phyloP scores from a whole-genome alignment of 2,797 vertebrate species.

The Orientallactaga sibirica region DNA sequence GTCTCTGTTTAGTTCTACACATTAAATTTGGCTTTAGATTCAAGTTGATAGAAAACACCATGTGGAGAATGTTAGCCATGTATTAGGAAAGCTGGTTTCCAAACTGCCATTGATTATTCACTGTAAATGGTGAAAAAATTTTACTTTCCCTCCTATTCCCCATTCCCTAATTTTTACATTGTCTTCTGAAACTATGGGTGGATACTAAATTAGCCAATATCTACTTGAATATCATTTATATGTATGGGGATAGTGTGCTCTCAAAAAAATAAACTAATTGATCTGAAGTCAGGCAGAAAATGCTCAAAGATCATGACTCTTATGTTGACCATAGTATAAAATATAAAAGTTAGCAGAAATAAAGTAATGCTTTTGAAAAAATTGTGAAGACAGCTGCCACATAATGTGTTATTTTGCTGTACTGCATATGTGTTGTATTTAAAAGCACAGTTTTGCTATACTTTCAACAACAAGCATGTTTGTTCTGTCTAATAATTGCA shows the following conservation, averaged over 20 bases:
- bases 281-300: not conserved
- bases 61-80: no score
- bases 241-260: not conserved
- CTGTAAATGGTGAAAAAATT: not conserved
- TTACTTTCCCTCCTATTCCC: not conserved
- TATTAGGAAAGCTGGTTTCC: not conserved
- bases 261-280: not conserved
- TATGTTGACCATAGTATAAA: not conserved
- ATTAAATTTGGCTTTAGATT: not conserved
- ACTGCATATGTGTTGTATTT: not conserved
- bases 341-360: not conserved
- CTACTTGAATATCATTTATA: not conserved
- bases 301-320: not conserved
- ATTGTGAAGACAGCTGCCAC: not conserved
- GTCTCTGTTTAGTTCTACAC: not conserved
- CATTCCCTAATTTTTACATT: not conserved
- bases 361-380: not conserved
- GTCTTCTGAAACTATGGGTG: not conserved
- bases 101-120: not conserved
- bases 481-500: not conserved
- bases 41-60: not conserved
- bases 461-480: not conserved
- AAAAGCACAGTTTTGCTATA: not conserved
- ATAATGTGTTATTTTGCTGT: not conserved
- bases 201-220: not conserved